These are phyloP conservation scores for Microtus richardsoni DNA, from an alignment of 2,113 vertebrate species.

Conservation along the genomic window DNA sequence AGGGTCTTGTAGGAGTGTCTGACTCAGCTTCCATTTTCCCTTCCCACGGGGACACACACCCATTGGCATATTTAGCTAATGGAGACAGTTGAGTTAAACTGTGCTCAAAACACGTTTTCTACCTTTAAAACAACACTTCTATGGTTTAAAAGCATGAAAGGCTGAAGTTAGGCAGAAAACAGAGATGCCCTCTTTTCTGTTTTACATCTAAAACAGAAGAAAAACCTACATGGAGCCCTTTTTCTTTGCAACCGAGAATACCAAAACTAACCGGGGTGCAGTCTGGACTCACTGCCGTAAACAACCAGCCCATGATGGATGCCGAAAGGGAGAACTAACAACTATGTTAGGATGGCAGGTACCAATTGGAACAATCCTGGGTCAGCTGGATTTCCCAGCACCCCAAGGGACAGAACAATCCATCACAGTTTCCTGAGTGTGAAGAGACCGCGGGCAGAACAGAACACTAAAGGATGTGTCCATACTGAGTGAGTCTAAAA, in stretches of 20 bases:
- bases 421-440: background rate
- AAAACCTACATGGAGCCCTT: background rate
- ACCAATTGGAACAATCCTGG: background rate
- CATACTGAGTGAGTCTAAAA: background rate
- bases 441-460: background rate
- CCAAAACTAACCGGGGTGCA: conserved; percentile 2
- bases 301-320: background rate
- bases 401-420: background rate
- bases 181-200: background rate
- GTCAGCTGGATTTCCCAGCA: background rate
- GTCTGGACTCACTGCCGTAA: background rate
- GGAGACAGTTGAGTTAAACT: background rate
- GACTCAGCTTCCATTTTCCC: background rate
- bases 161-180: background rate
- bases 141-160: conserved; percentile 18
- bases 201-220: conserved; percentile 30
- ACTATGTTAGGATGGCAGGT: background rate
- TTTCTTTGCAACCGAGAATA: background rate
- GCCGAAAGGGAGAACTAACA: background rate
- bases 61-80: background rate
- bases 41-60: background rate
- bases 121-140: background rate
- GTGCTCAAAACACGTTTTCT: background rate
- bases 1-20: fast-evolving
- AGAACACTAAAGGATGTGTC: background rate